Percentiles rank a stretch among this genome's conserved stretches.
phyloP scores from a whole-genome alignment of 2,888 invertebrate genomes.

The Myopa testacea region DNA sequence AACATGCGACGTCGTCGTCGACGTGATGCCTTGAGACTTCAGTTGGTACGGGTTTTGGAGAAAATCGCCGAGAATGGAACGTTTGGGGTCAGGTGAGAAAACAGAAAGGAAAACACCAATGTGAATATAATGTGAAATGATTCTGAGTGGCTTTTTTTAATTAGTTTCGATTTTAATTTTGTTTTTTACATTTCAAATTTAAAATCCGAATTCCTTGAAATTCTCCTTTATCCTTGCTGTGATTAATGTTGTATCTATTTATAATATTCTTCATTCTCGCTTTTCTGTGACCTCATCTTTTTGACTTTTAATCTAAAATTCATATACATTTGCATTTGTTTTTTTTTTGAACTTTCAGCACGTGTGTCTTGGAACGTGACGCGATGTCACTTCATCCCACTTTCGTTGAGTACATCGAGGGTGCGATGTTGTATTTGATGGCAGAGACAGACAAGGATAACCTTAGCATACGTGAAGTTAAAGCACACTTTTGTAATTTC shows the following conservation, averaged over 20 bases:
- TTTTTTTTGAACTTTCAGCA: slow-evolving; percentile 68
- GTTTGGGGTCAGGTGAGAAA: slow-evolving; percentile 78
- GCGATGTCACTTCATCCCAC: slow-evolving; percentile 86
- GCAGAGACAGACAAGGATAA: slow-evolving; percentile 95
- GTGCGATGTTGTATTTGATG: slow-evolving; percentile 90
- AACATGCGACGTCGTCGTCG: slow-evolving; percentile 92
- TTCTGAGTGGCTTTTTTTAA: background rate
- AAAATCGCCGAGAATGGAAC: slow-evolving; percentile 92
- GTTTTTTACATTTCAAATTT: too few relatives aligned
- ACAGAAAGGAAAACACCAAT: background rate
- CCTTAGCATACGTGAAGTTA: slow-evolving; percentile 86
- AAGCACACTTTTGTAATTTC: slow-evolving; percentile 94
- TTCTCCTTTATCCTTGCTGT: too few relatives aligned
- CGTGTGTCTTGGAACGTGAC: slow-evolving; percentile 85
- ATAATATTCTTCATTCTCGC: background rate
- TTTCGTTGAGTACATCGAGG: slow-evolving; percentile 95
- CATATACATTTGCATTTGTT: background rate
- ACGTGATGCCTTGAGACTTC: slow-evolving; percentile 90
- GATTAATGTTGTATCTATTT: background rate
- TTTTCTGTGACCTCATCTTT: background rate
- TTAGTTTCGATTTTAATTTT: background rate
- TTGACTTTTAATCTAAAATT: slow-evolving; percentile 1
- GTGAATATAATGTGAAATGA: too few relatives aligned
- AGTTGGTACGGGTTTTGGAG: slow-evolving; percentile 91
- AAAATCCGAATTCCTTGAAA: background rate